Conservation (phyloP, 92 coral and sea anemone species). For the Isaurus tuberculatus region DNA sequence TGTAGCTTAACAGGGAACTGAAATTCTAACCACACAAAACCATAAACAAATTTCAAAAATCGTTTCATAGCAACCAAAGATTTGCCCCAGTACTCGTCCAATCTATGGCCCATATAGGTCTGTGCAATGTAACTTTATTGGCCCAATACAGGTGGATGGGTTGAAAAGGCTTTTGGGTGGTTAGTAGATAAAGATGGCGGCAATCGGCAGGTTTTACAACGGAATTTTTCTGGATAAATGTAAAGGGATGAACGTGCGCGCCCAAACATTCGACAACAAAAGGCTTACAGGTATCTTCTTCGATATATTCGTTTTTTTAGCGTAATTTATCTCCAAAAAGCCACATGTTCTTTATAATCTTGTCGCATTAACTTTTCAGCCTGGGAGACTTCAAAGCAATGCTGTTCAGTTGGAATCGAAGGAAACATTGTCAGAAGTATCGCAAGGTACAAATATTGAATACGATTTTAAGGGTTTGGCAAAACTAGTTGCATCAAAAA, state of each 20-base stretch:
- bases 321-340: neutral
- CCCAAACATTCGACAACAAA: neutral
- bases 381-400: neutral
- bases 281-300: neutral
- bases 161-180: conserved; percentile 19
- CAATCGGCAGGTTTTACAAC: neutral
- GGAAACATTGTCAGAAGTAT: neutral
- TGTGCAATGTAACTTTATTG: neutral
- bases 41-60: neutral
- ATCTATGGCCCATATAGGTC: conserved; percentile 10
- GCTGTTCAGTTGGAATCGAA: conserved; percentile 9
- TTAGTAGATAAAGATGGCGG: neutral
- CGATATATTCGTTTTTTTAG: neutral
- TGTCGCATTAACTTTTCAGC: conserved; percentile 15
- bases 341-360: neutral
- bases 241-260: neutral
- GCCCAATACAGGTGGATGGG: neutral
- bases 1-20: neutral
- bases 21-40: neutral
- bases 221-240: neutral
- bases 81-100: neutral
- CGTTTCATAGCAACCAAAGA: conserved; percentile 18
- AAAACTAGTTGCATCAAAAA: neutral
- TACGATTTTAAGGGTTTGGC: neutral
- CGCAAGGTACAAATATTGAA: conserved; percentile 1